Evolutionary conservation across 2,888 invertebrate species (phyloP), one percentile per base, ranked within the genome.

Genomic region (Actias luna): DNA sequence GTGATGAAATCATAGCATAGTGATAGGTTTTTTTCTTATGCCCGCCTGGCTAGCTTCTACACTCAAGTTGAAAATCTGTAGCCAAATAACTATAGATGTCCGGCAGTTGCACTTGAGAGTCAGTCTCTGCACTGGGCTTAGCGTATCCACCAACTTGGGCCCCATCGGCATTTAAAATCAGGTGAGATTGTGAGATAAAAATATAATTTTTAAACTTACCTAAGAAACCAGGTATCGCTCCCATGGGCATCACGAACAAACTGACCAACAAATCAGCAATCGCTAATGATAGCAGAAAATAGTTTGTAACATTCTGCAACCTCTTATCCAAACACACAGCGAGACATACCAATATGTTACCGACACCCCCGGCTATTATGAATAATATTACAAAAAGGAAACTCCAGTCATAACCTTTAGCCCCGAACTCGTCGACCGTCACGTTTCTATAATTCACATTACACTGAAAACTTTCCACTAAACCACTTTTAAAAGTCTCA

Each of bases 261-360:
- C 98, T 98, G 80, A 99, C 98, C 67, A 99, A 93, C 64, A 99
- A 93, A 92, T 99, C 99, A 61, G 99, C 98, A 62, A 98, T 96
- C 57, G 98, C 98, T 83, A 99, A 89, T 27, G 98, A 98, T 76
- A 98, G 93, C 67, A 99, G 94, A 87, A 99, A 99, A 90, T 98
- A 98, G 92, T 99, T 99, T 69, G 99, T 99, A 70, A 98, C 97
- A 88, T 98, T 99, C 89, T 99, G 98, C 67, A 99, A 92, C 75
- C 97, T 94, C 67, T 97, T 95, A 92, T 99, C 99, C 79, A 98
- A 93, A 67, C 96, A 96, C 73, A 99, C 98, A 0, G 99, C 98
- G 78, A 99, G 93, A 86, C 98, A 98, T 74, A 99, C 99, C 66
- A 99, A 92, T 71, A 98, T 96, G 88, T 99, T 99, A 25, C 99